Evolutionary conservation across 2,797 vertebrate species (phyloP), one percentile per base, ranked within the genome.

Genomic region (Karalla daura): DNA sequence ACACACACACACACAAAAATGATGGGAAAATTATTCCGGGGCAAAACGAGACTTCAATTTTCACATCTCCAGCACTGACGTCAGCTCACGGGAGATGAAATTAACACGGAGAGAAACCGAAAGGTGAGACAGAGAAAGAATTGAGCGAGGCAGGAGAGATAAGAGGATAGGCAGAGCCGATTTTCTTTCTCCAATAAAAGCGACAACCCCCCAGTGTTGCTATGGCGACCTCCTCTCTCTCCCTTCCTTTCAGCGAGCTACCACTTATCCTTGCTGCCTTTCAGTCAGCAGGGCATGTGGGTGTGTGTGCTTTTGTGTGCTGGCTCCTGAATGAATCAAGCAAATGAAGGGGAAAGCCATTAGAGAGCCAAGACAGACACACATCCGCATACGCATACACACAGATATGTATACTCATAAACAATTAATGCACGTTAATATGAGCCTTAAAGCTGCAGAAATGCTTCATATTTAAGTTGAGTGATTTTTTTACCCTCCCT

Each of bases 241-340:
- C 78, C 60, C 76, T 78, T 82, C 77, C 72, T 86, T 87, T 89
- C 84, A 83, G 81, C 15, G n/a, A 78, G 82, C 87, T 85, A 80
- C 82, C 91, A 89, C 89, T 91, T 88, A 89, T 90, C 90, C 87
- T 82, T 74, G 80, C 80, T 85, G 87, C 86, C 83, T 90, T 90
- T 91, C 85, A 89, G 84, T 87, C 85, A 83, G 86, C 85, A 70
- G 81, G 78, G 80, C 80, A 78, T 84, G 83, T 87, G 85, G 70
- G 76, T 70, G 70, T 87, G 83, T 70, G 76, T 65, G 52, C 76
- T 74, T 84, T 78, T 89, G 86, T 82, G 84, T 72, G 79, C 59
- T 63, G 84, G 73, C 81, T 83, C 71, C 84, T 86, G 84, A 87
- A 88, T 90, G 87, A 92, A 89, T 90, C 78, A 86, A 78, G 74